Conservation (phyloP, 2,888 invertebrate genomes). For the Stenurella melanura region DNA sequence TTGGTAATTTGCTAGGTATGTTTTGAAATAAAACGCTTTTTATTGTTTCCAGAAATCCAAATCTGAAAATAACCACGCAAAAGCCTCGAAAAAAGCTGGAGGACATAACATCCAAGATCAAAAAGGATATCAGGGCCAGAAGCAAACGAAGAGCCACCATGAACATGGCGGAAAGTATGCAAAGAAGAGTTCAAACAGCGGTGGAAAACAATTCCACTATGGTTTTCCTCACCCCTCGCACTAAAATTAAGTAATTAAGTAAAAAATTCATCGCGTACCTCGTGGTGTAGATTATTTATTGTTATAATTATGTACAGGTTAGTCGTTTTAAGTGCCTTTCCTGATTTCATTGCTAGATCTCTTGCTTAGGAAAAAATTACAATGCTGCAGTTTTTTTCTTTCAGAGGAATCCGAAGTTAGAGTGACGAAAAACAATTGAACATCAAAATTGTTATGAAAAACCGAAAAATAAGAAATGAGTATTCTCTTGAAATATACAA, state of each 20-base stretch:
- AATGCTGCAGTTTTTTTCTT: no score
- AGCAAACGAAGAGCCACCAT: slow-evolving; percentile 62
- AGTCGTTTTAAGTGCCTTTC: no score
- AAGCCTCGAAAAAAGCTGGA: slow-evolving; percentile 64
- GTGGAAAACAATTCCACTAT: slow-evolving; percentile 67
- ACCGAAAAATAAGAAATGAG: no score
- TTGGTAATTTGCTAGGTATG: no score
- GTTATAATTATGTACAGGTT: slow-evolving; percentile 13
- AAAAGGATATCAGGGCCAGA: slow-evolving; percentile 66
- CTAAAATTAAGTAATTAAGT: slow-evolving; percentile 8
- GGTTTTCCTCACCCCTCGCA: slow-evolving; percentile 42
- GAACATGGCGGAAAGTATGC: slow-evolving; percentile 66
- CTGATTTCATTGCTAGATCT: no score
- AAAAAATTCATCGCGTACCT: slow-evolving; percentile 2
- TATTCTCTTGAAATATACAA: no score
- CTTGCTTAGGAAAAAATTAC: no score
- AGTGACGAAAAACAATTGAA: no score
- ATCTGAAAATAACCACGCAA: slow-evolving; percentile 65
- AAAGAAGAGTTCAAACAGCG: slow-evolving; percentile 67
- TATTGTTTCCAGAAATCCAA: slow-evolving; percentile 58
- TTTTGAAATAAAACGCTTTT: background rate
- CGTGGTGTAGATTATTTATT: slow-evolving; percentile 40
- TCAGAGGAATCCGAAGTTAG: no score
- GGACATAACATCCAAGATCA: slow-evolving; percentile 66
- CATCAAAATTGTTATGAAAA: no score